phyloP scores from a whole-genome alignment of 2,113 vertebrate genomes.

The Corvus cornix region DNA sequence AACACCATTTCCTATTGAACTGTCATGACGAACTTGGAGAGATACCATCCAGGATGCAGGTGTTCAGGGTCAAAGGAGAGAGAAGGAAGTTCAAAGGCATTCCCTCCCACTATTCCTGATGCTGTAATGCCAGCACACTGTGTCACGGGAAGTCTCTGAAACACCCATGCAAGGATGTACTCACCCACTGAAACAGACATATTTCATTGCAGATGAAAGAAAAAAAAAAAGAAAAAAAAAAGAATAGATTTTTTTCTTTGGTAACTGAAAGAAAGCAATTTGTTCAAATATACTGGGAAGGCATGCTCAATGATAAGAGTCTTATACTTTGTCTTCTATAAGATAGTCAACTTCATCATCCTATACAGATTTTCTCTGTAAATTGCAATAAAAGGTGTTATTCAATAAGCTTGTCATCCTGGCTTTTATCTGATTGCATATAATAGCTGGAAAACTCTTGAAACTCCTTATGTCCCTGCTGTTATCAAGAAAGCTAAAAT shows the following conservation, averaged over 20 bases:
- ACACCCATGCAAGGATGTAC: conserved; percentile 22
- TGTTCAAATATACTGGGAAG: not conserved
- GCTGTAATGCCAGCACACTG: conserved; percentile 9
- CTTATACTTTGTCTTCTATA: not conserved
- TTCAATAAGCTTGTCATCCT: not conserved
- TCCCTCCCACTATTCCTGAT: conserved; percentile 63
- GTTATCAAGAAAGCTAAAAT: not conserved
- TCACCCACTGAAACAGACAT: not conserved
- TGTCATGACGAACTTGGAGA: conserved; percentile 72
- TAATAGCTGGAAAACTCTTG: not conserved
- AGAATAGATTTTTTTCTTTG: not conserved
- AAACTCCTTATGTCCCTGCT: not conserved
- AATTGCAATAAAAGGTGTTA: not conserved
- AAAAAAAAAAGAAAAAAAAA: not conserved
- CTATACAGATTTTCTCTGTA: not conserved
- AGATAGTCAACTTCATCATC: not conserved
- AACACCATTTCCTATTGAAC: conserved; percentile 72
- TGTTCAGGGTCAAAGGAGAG: conserved; percentile 70
- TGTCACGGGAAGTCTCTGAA: conserved; percentile 56
- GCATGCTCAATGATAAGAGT: not conserved
- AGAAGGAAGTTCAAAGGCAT: conserved; percentile 71
- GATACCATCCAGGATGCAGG: conserved; percentile 82
- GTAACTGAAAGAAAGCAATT: not conserved
- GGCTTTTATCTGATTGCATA: not conserved
- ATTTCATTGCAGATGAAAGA: not conserved